A percentile compares a stretch with the other conserved stretches of the same genome.
Conservation (phyloP, 2,113 vertebrate species). For the Suricata suricatta region DNA sequence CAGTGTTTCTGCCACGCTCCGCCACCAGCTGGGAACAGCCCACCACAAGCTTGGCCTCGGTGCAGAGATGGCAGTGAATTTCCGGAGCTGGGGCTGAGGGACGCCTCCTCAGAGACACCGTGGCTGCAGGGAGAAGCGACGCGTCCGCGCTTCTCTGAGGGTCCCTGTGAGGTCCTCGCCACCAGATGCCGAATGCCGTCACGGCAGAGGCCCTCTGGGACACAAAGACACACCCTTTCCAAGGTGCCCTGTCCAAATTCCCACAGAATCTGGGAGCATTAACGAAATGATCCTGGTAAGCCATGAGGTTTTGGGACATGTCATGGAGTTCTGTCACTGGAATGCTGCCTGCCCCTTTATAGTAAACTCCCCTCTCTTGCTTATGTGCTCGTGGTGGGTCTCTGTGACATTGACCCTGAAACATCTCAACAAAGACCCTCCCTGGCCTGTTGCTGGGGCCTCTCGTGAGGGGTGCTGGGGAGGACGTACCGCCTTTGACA, state of each 20-base stretch:
- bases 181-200: accelerated
- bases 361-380: background rate
- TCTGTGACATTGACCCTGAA: background rate
- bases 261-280: background rate
- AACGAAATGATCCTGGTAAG: background rate
- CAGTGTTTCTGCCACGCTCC: background rate
- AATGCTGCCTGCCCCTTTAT: background rate
- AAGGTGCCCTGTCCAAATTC: background rate
- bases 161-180: background rate
- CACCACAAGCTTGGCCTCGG: accelerated
- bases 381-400: background rate
- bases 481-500: background rate
- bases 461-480: background rate
- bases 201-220: background rate
- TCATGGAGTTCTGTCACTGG: accelerated
- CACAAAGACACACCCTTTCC: background rate
- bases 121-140: background rate
- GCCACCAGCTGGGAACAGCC: background rate
- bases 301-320: background rate
- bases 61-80: background rate
- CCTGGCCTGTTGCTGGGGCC: background rate
- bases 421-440: background rate
- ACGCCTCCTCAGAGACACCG: background rate
- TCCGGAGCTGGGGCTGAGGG: background rate
- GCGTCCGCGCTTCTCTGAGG: accelerated